phyloP scores from a whole-genome alignment of 2,888 invertebrate species.

The Mesorhabditis belari region DNA sequence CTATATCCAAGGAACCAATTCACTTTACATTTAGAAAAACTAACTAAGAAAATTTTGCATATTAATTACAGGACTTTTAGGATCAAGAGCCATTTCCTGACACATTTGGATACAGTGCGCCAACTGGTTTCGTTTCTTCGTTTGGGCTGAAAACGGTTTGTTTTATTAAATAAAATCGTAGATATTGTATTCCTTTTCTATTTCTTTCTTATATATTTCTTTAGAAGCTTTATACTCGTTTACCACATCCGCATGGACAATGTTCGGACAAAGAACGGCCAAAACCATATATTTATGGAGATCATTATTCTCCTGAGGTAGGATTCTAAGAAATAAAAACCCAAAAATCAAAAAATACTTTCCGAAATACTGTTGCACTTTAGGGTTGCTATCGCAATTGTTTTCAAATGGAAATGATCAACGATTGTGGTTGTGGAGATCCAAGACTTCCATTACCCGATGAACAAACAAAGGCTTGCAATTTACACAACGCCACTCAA shows the following conservation, averaged over 20 bases:
- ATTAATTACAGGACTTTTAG: conserved; percentile 20
- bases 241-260: conserved; percentile 50
- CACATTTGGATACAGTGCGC: conserved; percentile 52
- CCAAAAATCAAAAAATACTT: too few species aligned
- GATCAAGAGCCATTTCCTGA: conserved; percentile 52
- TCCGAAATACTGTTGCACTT: too few species aligned
- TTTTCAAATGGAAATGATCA: conserved; percentile 49
- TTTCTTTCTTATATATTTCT: background rate
- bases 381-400: conserved; percentile 52
- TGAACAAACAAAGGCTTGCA: conserved; percentile 36
- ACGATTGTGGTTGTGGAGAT: conserved; percentile 50
- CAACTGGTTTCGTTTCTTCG: conserved; percentile 52
- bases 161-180: conserved; percentile 21
- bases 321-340: too few species aligned
- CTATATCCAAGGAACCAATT: too few species aligned
- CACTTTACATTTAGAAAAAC: background rate
- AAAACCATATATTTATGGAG: conserved; percentile 50
- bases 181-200: conserved; percentile 52
- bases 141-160: conserved; percentile 52
- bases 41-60: too few species aligned
- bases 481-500: conserved; percentile 32
- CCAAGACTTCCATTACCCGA: conserved; percentile 51
- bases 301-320: conserved; percentile 53
- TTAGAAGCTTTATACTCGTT: conserved; percentile 16
- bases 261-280: conserved; percentile 50